A percentile compares a stretch with the other conserved stretches of the same genome.
Conservation (phyloP, 2,888 invertebrate species). For the Barypeithes pellucidus region DNA sequence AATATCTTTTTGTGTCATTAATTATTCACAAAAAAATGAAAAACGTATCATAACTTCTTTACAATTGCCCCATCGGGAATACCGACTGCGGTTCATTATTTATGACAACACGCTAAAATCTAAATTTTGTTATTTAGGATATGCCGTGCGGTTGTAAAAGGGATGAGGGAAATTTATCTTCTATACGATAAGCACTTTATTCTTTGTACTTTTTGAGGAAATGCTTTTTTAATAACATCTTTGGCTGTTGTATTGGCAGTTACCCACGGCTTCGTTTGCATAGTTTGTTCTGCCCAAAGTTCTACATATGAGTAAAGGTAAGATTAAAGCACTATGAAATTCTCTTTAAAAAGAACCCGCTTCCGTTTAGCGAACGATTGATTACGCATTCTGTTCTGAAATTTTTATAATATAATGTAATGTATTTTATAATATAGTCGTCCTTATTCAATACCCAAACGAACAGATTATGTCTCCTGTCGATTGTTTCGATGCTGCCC, state of each 20-base stretch:
- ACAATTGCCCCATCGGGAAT: slow-evolving; percentile 43
- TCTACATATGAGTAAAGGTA: no score
- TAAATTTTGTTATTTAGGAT: slow-evolving; percentile 35
- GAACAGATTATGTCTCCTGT: no score
- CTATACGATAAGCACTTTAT: slow-evolving; percentile 23
- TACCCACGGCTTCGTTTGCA: no score
- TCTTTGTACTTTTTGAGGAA: slow-evolving; percentile 3
- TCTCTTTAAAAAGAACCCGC: no score
- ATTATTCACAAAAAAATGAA: slow-evolving; percentile 46
- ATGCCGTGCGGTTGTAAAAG: slow-evolving; percentile 6
- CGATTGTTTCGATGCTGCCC: no score
- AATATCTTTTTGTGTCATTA: slow-evolving; percentile 41
- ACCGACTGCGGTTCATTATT: slow-evolving; percentile 34
- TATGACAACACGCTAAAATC: slow-evolving; percentile 26
- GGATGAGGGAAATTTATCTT: slow-evolving; percentile 28
- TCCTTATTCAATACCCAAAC: no score
- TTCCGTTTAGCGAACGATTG: no score
- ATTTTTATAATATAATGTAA: no score
- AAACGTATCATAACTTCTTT: slow-evolving; percentile 45
- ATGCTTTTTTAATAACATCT: not conserved
- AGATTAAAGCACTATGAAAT: no score
- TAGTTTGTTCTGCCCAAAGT: no score
- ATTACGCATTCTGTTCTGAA: no score
- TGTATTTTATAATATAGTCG: no score
- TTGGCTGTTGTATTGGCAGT: not conserved